These are phyloP conservation scores for Trochalopteron elliotii DNA, from an alignment of 2,113 vertebrate genomes.

Conservation along the genomic window DNA sequence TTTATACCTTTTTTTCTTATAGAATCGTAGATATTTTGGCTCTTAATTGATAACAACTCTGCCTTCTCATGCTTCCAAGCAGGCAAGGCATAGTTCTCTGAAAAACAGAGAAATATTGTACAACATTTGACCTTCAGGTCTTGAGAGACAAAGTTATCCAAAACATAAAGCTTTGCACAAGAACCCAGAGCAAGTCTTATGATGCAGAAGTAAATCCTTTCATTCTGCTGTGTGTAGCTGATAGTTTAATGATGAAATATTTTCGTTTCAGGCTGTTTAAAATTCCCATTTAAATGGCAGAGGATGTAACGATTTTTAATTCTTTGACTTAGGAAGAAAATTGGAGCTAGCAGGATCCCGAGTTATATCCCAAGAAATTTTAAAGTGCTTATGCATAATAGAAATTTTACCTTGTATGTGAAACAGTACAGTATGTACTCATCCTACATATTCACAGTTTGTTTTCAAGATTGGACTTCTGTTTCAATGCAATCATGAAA, in stretches of 20 bases:
- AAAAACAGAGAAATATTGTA: not conserved
- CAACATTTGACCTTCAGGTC: not conserved
- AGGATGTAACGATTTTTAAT: not conserved
- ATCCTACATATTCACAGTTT: not conserved
- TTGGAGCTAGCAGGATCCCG: not conserved
- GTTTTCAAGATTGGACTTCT: not conserved
- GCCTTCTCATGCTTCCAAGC: not conserved
- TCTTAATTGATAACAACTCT: not conserved
- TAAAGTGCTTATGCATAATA: not conserved
- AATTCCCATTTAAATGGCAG: not conserved
- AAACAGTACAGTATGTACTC: not conserved
- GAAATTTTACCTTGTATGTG: not conserved
- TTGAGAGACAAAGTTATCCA: not conserved
- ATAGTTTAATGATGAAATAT: not conserved
- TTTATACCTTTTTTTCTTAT: not conserved
- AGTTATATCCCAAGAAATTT: not conserved
- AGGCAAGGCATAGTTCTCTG: not conserved
- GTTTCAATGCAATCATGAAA: not conserved
- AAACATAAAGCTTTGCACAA: not conserved
- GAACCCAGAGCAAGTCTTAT: not conserved
- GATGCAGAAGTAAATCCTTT: constrained; percentile 1
- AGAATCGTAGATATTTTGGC: fast-evolving
- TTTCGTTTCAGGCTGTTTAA: not conserved
- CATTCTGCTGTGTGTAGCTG: not conserved
- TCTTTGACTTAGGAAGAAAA: not conserved